Conservation (phyloP, 2,113 vertebrate genomes). For the Todiramphus saurophagus region DNA sequence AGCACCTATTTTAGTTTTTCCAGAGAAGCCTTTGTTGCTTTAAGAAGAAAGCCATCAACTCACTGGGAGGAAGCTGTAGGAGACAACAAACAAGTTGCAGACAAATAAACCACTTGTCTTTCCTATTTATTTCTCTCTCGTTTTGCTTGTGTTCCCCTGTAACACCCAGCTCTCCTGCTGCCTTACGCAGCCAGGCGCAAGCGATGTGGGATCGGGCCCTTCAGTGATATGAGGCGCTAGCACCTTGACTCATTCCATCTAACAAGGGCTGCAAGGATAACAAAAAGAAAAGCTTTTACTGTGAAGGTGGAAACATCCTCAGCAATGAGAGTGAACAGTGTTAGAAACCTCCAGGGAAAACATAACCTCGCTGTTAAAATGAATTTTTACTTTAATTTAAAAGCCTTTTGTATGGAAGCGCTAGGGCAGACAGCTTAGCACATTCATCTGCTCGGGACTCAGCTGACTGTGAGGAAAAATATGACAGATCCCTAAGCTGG, state of each 20-base stretch:
- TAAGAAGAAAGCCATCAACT: neutral
- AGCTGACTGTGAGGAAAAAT: constrained; percentile 40
- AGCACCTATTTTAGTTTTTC: neutral
- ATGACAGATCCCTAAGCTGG: neutral
- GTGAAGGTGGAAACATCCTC: neutral
- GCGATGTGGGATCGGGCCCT: neutral
- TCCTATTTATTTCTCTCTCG: neutral
- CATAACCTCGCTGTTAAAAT: constrained; percentile 30
- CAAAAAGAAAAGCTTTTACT: constrained; percentile 37
- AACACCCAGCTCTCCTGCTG: neutral
- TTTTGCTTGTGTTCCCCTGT: neutral
- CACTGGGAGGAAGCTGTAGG: neutral
- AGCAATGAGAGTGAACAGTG: constrained; percentile 2
- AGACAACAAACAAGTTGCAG: neutral
- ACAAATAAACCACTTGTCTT: neutral
- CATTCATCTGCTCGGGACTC: neutral
- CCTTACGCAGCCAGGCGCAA: fast-evolving
- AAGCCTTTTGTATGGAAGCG: neutral
- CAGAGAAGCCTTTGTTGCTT: neutral
- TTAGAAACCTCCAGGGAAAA: constrained; percentile 62
- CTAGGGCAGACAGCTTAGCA: neutral
- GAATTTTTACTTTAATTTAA: constrained; percentile 60
- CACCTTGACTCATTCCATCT: neutral
- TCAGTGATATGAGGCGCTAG: fast-evolving
- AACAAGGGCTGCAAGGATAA: neutral